Conservation (phyloP, 2,797 vertebrate genomes). For the Numenius phaeopus region DNA sequence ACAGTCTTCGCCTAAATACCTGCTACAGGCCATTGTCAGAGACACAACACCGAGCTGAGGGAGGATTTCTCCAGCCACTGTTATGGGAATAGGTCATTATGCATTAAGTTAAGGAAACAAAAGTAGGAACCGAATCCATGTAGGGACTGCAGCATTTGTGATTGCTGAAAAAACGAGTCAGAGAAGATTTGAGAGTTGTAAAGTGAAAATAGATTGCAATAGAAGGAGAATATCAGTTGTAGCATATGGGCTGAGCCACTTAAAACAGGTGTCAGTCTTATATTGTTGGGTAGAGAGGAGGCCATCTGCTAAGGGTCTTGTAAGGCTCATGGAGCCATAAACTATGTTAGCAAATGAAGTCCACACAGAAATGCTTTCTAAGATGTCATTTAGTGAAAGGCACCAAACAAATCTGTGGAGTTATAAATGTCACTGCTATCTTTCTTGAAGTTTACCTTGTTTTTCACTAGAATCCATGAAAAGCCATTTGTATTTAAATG, state of each 20-base stretch:
- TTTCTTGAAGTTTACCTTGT: slow-evolving; percentile 6
- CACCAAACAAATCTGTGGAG: not conserved
- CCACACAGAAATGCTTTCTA: not conserved
- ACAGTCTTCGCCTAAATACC: not conserved
- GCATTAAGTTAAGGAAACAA: not conserved
- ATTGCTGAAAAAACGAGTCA: not conserved
- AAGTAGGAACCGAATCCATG: not conserved
- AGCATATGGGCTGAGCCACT: not conserved
- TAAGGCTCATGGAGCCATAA: not conserved
- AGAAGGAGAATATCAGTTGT: not conserved
- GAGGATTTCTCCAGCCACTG: not conserved
- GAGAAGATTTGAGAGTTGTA: not conserved
- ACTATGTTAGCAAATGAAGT: not conserved
- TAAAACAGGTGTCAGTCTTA: not conserved
- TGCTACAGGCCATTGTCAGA: slow-evolving; percentile 11
- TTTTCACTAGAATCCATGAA: not conserved
- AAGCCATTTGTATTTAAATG: not conserved
- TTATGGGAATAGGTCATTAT: not conserved
- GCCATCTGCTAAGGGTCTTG: not conserved
- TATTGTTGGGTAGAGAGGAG: not conserved
- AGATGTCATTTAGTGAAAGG: not conserved
- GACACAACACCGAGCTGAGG: not conserved
- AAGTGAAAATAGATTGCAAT: not conserved
- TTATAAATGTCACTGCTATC: not conserved
- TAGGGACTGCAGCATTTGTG: not conserved